A percentile compares a stretch with the other conserved stretches of the same genome.
phyloP scores from a whole-genome alignment of 2,888 invertebrate species.

The Pterobdella sp. region DNA sequence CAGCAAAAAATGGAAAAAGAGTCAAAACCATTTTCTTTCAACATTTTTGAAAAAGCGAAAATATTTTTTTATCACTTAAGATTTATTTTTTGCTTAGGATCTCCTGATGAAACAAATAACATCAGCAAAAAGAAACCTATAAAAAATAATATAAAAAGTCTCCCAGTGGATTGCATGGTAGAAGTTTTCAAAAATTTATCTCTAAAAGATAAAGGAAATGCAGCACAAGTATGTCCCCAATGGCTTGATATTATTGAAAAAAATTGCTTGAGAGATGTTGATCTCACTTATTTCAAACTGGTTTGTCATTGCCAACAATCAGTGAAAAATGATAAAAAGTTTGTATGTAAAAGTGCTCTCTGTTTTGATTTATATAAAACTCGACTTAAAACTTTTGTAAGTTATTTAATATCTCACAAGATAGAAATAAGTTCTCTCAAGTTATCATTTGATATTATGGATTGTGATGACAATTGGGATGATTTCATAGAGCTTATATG shows the following conservation, averaged over 20 bases:
- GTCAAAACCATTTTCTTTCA: background rate
- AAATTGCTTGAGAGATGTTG: constrained; percentile 43
- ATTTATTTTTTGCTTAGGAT: constrained; percentile 22
- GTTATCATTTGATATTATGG: constrained; percentile 49
- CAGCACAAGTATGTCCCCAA: constrained; percentile 42
- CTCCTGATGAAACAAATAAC: constrained; percentile 10
- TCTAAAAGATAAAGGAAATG: constrained; percentile 43
- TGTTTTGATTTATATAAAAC: constrained; percentile 44
- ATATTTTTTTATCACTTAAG: constrained; percentile 22
- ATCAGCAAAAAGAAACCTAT: background rate
- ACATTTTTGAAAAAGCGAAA: constrained; percentile 23
- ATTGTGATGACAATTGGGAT: constrained; percentile 43
- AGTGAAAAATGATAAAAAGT: constrained; percentile 14
- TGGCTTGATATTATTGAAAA: constrained; percentile 43
- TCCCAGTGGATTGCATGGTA: constrained; percentile 46
- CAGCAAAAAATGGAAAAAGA: constrained; percentile 17
- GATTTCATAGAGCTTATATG: constrained; percentile 41
- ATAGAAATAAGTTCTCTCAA: constrained; percentile 44
- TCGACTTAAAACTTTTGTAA: constrained; percentile 43
- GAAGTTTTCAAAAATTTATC: constrained; percentile 46
- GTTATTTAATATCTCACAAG: constrained; percentile 40
- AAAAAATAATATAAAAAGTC: constrained; percentile 39
- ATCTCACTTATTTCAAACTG: constrained; percentile 44
- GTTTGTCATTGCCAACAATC: constrained; percentile 40
- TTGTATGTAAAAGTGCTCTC: constrained; percentile 35